phyloP scores from a whole-genome alignment of 2,888 invertebrate genomes.

The Lasioglossum figueresi region DNA sequence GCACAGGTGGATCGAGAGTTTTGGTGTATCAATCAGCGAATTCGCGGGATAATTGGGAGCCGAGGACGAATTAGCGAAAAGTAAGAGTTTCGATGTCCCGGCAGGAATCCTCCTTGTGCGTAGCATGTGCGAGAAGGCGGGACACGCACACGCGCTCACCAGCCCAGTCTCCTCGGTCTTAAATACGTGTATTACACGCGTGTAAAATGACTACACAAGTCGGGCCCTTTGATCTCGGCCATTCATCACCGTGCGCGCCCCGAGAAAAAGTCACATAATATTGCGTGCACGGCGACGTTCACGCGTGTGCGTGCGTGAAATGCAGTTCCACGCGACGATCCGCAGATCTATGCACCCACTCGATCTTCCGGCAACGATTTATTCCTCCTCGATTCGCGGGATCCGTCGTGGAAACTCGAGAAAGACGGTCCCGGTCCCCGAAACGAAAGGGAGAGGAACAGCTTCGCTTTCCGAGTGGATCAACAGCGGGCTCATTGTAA shows the following conservation, averaged over 20 bases:
- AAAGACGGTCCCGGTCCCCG: background rate
- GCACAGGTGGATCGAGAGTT: background rate
- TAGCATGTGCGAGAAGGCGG: constrained; percentile 34
- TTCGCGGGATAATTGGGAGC: background rate
- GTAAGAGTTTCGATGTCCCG: constrained; percentile 27
- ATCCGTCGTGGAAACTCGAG: constrained; percentile 17
- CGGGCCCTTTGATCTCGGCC: constrained; percentile 82
- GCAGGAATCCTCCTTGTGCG: constrained; percentile 28
- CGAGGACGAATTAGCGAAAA: constrained; percentile 33
- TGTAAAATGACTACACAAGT: constrained; percentile 81
- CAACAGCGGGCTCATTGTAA: constrained; percentile 31
- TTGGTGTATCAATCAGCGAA: background rate
- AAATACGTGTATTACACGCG: constrained; percentile 83
- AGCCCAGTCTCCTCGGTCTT: constrained; percentile 18
- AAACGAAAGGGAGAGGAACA: background rate
- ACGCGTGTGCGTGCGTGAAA: constrained; percentile 51
- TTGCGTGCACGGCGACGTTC: constrained; percentile 60
- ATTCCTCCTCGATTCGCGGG: constrained; percentile 39
- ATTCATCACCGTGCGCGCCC: constrained; percentile 79
- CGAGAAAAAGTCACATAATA: constrained; percentile 82
- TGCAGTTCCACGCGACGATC: constrained; percentile 53
- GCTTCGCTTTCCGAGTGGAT: background rate
- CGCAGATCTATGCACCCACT: constrained; percentile 51
- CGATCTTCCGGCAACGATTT: constrained; percentile 56
- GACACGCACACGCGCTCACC: constrained; percentile 5